Evolutionary conservation across 2,888 invertebrate species (phyloP), one percentile per base, ranked within the genome.

Genomic region (Trichopoda pennipes): DNA sequence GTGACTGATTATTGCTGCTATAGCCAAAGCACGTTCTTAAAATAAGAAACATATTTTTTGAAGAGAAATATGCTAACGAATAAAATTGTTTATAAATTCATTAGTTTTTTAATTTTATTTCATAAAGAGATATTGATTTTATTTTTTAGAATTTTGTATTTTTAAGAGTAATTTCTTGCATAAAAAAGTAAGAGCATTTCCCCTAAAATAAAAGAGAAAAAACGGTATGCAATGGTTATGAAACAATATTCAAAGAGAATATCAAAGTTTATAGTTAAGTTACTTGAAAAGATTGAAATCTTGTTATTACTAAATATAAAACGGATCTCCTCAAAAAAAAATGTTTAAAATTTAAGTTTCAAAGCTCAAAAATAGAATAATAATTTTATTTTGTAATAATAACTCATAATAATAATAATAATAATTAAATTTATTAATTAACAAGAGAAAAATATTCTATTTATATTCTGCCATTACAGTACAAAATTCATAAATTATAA

Each of bases 1-100:
- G 55, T 63, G 70, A 70, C 63, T 77, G 53, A 77, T 69, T 77
- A 47, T 19, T 49, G 23, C 69, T 28, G 63, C 23, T n/a, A 49
- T 56, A 42, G 10, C 47, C 14, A 1, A 35, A 23, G 51, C 78
- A 79, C 66, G 49, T 72, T 44, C 19, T 16, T 8, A 17, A 53
- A 17, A 53, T 56, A 60, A 44, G 21, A 68, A 19, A 19, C 42
- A 60, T 51, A 35, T 49, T 4, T 42, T 1, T 42, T 17, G 55
- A 63, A 73, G 61, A 73, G 53, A 53, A 19, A 4, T 12, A 38
- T n/a, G 6, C 17, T 28, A 7, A n/a, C 6, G 2, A 10, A 58
- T 49, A 23, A 19, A 63, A 42, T 19, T 44, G 53, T 44, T 53
- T 53, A 60, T 56, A 28, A 23, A 28, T 42, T 38, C 12, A 66